Evolutionary conservation across 2,888 invertebrate species (phyloP), one percentile per base, ranked within the genome.

Genomic region (Lochmaea crataegi): DNA sequence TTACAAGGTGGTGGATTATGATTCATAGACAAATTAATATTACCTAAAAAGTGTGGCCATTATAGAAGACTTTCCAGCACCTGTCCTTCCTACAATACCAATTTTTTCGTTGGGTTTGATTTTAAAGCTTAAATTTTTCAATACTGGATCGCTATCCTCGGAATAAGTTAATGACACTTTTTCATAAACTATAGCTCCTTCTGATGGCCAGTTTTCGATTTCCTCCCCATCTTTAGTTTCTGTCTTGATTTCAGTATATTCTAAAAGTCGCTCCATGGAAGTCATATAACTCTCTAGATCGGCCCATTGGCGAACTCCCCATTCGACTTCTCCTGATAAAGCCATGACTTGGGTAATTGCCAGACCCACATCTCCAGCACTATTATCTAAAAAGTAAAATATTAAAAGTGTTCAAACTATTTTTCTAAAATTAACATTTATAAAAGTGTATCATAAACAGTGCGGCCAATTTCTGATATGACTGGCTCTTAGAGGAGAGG

Each of bases 281-380:
- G 94, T 95, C 95, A 96, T 94, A 79, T 92, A 93, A 83, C 94
- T 96, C 85, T 87, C 87, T 9, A 86, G 85, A 85, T 97, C 97
- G 0, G 97, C 95, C 80, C 96, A 96, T 86, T 97, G 96, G 2
- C 97, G 89, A 48, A 91, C 88, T 3, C 89, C 90, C 90, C 90
- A 91, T 82, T 90, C 90, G 79, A 91, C 79, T 85, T 87, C 86
- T 11, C 93, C 93, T 0, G 94, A 93, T 71, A 95, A 88, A 0
- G 92, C 91, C 86, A 94, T 93, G 14, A 94, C 93, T 83, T 94
- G 94, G 0, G 94, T 94, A 67, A 95, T 92, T 18, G 94, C 94
- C 71, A 95, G 85, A 45, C 82, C 83, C 11, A 82, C 81, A 66
- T 79, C 76, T 32, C 82, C 83, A 38, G 81, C 81, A n/a, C 75